phyloP scores from a whole-genome alignment of 2,113 vertebrate species.

The Catharus fuscescens region DNA sequence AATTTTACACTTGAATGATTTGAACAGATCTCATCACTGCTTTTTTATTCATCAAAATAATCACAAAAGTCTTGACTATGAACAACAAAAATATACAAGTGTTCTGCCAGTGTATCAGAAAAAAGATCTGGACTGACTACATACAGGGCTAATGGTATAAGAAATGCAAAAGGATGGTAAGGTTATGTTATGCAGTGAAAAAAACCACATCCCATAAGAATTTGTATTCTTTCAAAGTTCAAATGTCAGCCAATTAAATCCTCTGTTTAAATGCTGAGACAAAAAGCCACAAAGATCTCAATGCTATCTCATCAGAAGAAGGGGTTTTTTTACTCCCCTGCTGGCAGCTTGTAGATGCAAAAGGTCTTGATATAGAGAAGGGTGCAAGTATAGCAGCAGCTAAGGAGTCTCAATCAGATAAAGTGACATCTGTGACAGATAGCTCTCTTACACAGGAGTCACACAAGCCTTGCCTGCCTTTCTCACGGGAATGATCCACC shows the following conservation, averaged over 20 bases:
- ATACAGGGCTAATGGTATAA: background rate
- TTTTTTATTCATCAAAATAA: conserved; percentile 8
- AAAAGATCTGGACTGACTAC: background rate
- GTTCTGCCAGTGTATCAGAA: background rate
- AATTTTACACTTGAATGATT: background rate
- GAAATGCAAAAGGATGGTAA: conserved; percentile 11
- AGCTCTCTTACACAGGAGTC: conserved; percentile 79
- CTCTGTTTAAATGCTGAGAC: conserved; percentile 46
- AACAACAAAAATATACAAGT: conserved; percentile 16
- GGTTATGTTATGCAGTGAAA: conserved; percentile 36
- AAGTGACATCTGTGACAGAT: conserved; percentile 80
- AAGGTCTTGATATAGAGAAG: conserved; percentile 64
- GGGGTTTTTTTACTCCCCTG: background rate
- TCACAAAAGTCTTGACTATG: background rate
- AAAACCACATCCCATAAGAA: background rate
- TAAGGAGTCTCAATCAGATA: conserved; percentile 77
- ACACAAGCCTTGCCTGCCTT: conserved; percentile 74
- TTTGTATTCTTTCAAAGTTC: conserved; percentile 60
- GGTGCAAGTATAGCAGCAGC: conserved; percentile 58
- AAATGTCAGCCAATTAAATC: conserved; percentile 59
- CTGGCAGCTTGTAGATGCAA: conserved; percentile 70
- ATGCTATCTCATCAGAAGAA: conserved; percentile 48
- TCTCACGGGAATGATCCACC: conserved; percentile 78
- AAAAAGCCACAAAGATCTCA: conserved; percentile 63
- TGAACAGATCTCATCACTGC: background rate